Evolutionary conservation across 2,797 vertebrate genomes (phyloP).

Genomic region (Brachyrhaphis roseni): DNA sequence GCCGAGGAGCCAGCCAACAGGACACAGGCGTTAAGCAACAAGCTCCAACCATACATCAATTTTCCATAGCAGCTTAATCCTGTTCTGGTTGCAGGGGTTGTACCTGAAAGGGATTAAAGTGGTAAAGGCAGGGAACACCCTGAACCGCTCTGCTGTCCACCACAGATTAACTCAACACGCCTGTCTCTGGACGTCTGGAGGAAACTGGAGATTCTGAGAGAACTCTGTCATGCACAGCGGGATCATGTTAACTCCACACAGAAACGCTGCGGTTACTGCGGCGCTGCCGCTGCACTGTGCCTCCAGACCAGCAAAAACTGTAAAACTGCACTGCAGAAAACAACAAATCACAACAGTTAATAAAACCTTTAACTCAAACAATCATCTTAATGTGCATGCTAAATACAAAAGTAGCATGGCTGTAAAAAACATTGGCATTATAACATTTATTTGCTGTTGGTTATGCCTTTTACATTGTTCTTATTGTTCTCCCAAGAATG

Average conservation of each 20-base stretch:
- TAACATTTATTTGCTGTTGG: background rate
- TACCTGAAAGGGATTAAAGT: background rate
- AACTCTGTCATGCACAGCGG: background rate
- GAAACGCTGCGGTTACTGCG: background rate
- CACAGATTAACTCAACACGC: background rate
- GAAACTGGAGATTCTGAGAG: background rate
- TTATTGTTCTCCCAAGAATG: background rate
- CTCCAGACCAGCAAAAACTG: background rate
- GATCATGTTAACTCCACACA: background rate
- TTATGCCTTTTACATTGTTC: background rate
- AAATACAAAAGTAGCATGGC: background rate
- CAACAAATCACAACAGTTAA: too few relatives aligned
- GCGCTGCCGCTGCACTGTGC: background rate
- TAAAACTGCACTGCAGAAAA: background rate
- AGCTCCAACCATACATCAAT: background rate
- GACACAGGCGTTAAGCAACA: background rate
- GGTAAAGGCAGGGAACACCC: background rate
- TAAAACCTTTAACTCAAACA: background rate
- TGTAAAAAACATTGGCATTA: background rate
- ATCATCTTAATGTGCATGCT: background rate
- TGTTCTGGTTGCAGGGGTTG: background rate
- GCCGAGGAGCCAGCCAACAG: background rate
- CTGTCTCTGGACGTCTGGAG: background rate
- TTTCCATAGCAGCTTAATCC: slow-evolving; percentile 1
- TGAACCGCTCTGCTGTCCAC: background rate